Evolutionary conservation across 2,888 invertebrate genomes (phyloP).

Genomic region (Melanostoma scalare): DNA sequence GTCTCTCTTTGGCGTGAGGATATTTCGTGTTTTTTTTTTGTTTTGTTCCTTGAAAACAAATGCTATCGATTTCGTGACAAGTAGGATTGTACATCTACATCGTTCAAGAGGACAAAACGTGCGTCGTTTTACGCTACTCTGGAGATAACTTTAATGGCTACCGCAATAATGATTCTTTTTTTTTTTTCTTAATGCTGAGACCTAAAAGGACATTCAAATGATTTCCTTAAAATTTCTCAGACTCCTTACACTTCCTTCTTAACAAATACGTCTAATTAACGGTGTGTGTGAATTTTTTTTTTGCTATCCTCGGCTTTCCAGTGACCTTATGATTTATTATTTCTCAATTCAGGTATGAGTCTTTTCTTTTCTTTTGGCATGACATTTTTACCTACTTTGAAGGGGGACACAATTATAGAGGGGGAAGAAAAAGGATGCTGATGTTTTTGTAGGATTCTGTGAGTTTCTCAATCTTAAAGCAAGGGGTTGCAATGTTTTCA

Average conservation of each 20-base stretch:
- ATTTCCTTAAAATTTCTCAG: slow-evolving; percentile 7
- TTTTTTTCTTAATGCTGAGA: background rate
- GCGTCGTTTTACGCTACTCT: slow-evolving; percentile 17
- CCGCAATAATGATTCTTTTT: slow-evolving; percentile 6
- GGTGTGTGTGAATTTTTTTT: slow-evolving; percentile 30
- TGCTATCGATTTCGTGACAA: slow-evolving; percentile 21
- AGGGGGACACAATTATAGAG: slow-evolving; percentile 34
- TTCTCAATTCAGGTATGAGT: slow-evolving; percentile 48
- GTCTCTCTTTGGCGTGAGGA: slow-evolving; percentile 60
- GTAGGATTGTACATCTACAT: background rate
- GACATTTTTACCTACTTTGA: background rate
- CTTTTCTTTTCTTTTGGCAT: slow-evolving; percentile 5
- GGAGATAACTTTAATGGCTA: slow-evolving; percentile 2
- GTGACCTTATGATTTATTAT: slow-evolving; percentile 60
- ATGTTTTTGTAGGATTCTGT: slow-evolving; percentile 20
- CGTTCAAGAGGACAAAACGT: slow-evolving; percentile 21
- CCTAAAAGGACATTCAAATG: background rate
- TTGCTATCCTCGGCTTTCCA: background rate
- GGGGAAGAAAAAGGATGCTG: slow-evolving; percentile 18
- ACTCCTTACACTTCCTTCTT: slow-evolving; percentile 3
- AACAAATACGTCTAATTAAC: background rate
- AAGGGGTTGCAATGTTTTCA: slow-evolving; percentile 54
- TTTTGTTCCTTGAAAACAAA: background rate
- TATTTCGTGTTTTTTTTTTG: slow-evolving; percentile 24
- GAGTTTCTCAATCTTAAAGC: slow-evolving; percentile 31